Percentiles rank a stretch among this genome's conserved stretches.
Conservation (phyloP, 1,140 invertebrate genomes). For the Nebria ingens region DNA sequence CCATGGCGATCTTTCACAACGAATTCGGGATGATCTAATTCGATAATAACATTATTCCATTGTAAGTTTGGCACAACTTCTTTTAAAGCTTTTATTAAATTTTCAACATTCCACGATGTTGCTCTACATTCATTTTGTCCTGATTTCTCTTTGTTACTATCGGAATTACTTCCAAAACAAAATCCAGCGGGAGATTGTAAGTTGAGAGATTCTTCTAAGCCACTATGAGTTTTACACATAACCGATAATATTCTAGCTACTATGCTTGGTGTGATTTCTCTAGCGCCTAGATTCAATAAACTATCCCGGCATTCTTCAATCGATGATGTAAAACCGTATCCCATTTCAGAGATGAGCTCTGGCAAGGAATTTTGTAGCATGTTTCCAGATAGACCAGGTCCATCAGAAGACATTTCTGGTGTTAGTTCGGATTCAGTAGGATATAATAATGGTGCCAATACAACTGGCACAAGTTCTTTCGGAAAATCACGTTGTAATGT, state of each 20-base stretch:
- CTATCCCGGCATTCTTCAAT: slow-evolving; percentile 83
- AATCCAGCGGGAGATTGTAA: slow-evolving; percentile 52
- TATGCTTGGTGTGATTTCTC: slow-evolving; percentile 66
- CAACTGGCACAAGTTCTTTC: slow-evolving; percentile 73
- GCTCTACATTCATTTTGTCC: slow-evolving; percentile 31
- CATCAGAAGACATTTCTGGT: slow-evolving; percentile 43
- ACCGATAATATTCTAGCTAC: slow-evolving; percentile 75
- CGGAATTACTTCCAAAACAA: slow-evolving; percentile 39
- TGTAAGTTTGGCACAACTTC: slow-evolving; percentile 76
- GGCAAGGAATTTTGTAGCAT: slow-evolving; percentile 64
- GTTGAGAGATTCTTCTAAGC: slow-evolving; percentile 55
- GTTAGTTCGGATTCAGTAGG: slow-evolving; percentile 62
- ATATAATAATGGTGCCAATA: slow-evolving; percentile 79
- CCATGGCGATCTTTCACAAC: slow-evolving; percentile 76
- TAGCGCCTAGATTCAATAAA: slow-evolving; percentile 60
- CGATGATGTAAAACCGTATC: slow-evolving; percentile 75
- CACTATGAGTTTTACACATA: slow-evolving; percentile 75
- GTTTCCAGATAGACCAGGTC: slow-evolving; percentile 41
- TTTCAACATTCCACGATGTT: slow-evolving; percentile 84
- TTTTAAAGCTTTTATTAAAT: slow-evolving; percentile 83
- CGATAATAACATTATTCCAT: slow-evolving; percentile 86
- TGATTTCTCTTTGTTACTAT: slow-evolving; percentile 37
- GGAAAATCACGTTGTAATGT: slow-evolving; percentile 78
- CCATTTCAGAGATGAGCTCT: slow-evolving; percentile 81
- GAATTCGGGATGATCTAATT: slow-evolving; percentile 86